These are phyloP conservation scores for Lampris incognitus DNA, from an alignment of 2,113 vertebrate species.

Conservation along the genomic window DNA sequence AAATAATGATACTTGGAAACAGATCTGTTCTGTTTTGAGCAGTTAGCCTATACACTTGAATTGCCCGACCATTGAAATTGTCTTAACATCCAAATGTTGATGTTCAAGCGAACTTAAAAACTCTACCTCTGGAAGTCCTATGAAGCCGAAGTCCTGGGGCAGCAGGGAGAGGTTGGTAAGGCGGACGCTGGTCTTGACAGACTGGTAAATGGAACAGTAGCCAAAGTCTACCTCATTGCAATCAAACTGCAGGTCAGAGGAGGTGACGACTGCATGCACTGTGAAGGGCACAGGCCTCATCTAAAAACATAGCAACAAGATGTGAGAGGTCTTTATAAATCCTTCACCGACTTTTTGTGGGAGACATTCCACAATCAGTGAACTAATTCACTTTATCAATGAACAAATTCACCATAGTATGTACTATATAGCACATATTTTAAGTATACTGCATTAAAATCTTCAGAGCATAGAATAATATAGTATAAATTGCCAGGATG, in stretches of 20 bases:
- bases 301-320: slow-evolving; percentile 70
- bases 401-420: no score
- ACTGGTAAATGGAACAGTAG: slow-evolving; percentile 87
- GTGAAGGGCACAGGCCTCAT: slow-evolving; percentile 81
- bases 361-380: background rate
- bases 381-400: background rate
- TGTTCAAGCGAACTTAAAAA: no score
- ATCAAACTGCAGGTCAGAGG: slow-evolving; percentile 88
- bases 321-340: background rate
- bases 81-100: no score
- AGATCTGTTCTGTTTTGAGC: no score
- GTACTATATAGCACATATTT: no score
- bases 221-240: slow-evolving; percentile 86
- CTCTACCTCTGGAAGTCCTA: slow-evolving; percentile 88
- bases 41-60: no score
- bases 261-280: slow-evolving; percentile 88
- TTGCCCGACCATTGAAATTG: background rate
- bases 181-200: slow-evolving; percentile 77
- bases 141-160: slow-evolving; percentile 92
- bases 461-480: no score
- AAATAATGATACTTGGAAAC: no score
- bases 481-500: no score
- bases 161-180: slow-evolving; percentile 89
- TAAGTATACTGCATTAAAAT: no score
- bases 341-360: background rate